Percentiles rank a stretch among this genome's conserved stretches.
Evolutionary conservation across 2,113 vertebrate species (phyloP).

Genomic region (Albula goreensis): DNA sequence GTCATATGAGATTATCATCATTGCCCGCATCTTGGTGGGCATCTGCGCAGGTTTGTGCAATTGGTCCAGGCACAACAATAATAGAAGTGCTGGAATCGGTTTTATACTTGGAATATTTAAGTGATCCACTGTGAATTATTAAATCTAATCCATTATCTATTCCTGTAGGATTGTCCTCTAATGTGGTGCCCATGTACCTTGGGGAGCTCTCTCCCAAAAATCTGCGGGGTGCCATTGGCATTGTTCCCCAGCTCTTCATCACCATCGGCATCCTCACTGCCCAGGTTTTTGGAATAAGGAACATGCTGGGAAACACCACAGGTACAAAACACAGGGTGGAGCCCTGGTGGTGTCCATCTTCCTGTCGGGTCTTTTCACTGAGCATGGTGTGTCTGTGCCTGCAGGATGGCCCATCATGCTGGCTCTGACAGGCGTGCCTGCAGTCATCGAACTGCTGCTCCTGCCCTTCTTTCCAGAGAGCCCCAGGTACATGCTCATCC

Average conservation of each 20-base stretch:
- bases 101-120: neutral
- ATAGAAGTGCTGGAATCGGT: neutral
- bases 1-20: slow-evolving; percentile 86
- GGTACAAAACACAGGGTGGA: slow-evolving; percentile 59
- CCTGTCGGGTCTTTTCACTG: neutral
- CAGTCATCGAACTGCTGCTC: slow-evolving; percentile 72
- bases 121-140: too few species aligned
- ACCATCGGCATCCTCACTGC: slow-evolving; percentile 85
- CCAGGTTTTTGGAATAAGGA: slow-evolving; percentile 82
- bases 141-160: neutral
- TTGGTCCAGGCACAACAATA: neutral
- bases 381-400: neutral
- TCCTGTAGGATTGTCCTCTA: slow-evolving; percentile 85
- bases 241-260: slow-evolving; percentile 90
- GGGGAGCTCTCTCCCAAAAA: slow-evolving; percentile 91
- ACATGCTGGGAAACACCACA: slow-evolving; percentile 71
- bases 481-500: slow-evolving; percentile 85
- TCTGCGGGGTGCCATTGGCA: slow-evolving; percentile 81
- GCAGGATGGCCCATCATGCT: slow-evolving; percentile 88
- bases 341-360: neutral
- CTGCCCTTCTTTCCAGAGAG: slow-evolving; percentile 91
- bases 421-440: slow-evolving; percentile 82
- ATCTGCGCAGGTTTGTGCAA: slow-evolving; percentile 83
- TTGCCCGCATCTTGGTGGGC: slow-evolving; percentile 81
- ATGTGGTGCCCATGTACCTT: slow-evolving; percentile 92